Conservation (phyloP, 2,888 invertebrate genomes). For the Glyphotaelius pellucidus region DNA sequence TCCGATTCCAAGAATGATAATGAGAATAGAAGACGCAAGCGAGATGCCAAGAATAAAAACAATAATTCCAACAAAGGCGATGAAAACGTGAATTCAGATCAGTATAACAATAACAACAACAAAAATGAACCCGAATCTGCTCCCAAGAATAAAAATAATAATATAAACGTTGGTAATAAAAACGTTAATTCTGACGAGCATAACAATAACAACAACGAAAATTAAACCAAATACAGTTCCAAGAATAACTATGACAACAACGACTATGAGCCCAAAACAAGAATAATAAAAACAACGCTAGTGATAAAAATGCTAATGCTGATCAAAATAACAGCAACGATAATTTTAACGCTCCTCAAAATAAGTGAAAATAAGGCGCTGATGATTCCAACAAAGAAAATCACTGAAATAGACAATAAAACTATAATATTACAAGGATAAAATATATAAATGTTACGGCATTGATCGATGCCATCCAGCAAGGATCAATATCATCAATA, state of each 20-base stretch:
- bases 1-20: background rate
- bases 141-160: background rate
- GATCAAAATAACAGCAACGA: background rate
- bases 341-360: no score
- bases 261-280: background rate
- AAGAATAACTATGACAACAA: background rate
- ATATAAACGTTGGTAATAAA: background rate
- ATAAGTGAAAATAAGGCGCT: background rate
- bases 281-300: no score
- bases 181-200: background rate
- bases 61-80: background rate
- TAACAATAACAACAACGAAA: background rate
- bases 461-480: no score
- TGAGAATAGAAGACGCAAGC: no score
- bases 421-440: no score
- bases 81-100: background rate
- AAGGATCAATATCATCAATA: no score
- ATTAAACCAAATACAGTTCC: background rate
- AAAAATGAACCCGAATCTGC: background rate
- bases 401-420: no score
- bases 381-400: background rate
- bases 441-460: no score
- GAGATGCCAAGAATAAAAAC: background rate
- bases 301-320: background rate
- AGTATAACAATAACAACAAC: constrained; percentile 24